Evolutionary conservation across 1,140 invertebrate species (phyloP).

Genomic region (Caerostris extrusa): DNA sequence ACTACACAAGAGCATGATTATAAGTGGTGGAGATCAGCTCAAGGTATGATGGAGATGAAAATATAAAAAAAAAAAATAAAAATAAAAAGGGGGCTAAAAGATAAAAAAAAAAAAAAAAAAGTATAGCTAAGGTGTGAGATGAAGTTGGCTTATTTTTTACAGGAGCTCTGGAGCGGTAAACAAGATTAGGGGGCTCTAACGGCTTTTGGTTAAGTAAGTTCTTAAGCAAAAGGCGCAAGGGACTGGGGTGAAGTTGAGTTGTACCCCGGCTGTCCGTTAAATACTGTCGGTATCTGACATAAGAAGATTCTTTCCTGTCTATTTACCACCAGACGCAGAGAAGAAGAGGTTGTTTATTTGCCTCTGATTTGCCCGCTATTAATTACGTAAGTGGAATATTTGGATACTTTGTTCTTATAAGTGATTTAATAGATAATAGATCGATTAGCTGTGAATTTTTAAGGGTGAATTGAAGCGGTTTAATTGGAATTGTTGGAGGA

Average conservation of each 20-base stretch:
- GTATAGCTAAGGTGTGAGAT: conserved; percentile 60
- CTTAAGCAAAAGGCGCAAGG: conserved; percentile 62
- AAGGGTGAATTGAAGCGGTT: background rate
- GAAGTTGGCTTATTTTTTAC: conserved; percentile 75
- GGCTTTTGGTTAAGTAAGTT: conserved; percentile 75
- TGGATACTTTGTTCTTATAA: background rate
- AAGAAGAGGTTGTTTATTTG: conserved; percentile 14
- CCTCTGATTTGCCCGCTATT: background rate
- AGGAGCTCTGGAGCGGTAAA: conserved; percentile 69
- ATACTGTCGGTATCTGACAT: conserved; percentile 48
- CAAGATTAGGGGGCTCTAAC: conserved; percentile 71
- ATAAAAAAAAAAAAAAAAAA: conserved; percentile 30
- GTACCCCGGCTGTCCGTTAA: conserved; percentile 71
- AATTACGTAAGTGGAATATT: conserved; percentile 48
- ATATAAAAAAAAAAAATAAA: background rate
- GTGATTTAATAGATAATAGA: background rate
- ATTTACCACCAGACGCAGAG: conserved; percentile 30
- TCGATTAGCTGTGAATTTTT: background rate
- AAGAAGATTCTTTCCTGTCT: conserved; percentile 32
- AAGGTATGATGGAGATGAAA: conserved; percentile 61
- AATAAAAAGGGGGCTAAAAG: background rate
- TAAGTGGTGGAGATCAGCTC: conserved; percentile 64
- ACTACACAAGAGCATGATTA: conserved; percentile 75
- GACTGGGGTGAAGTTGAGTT: conserved; percentile 67
- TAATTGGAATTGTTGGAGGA: no score